Evolutionary conservation across 2,888 invertebrate species (phyloP), one percentile per base, ranked within the genome.

Genomic region (Galeruca laticollis): DNA sequence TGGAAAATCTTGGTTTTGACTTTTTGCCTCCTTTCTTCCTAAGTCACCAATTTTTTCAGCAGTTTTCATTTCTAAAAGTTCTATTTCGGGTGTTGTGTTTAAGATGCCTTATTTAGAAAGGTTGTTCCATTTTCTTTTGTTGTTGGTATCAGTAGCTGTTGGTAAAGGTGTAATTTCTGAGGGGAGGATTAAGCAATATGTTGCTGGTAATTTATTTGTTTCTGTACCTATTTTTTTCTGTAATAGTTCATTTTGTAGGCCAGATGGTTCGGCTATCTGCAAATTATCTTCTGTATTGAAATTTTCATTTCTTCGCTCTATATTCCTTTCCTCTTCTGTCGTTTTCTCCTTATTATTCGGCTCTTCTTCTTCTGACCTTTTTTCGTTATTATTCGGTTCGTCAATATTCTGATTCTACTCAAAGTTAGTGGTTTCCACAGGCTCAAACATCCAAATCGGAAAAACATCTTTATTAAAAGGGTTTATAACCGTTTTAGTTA

Each of bases 131-230:
- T 40, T 40, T 40, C 2, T 2, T 40, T 40, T 40, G 8, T 40
- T 40, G 40, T 8, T 40, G 2, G 40, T 40, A 40, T 40, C 8
- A 40, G n/a, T n/a, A n/a, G 43, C 43, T 43, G 3, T 43, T 43
- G 5, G 43, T 43, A 43, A 43, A n/a, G 5, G 43, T 43, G 43
- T 6, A 10, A 43, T 43, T 43, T 43, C 8, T 43, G 43, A 43
- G 5, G 43, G 43, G 2, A 43, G 10, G 43, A 43, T 43, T 43
- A 43, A 43, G 43, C 13, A 43, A 43, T 2, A 43, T 43, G 43
- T 9, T 43, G 43, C 43, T 43, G 10, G 43, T 43, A 43, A 43
- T 43, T 43, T 43, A 6, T 43, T 43, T 43, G 43, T 43, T 43
- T 43, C 8, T 43, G 2, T 9, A 43, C 8, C 43, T 13, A 43